Conservation (phyloP, 2,797 vertebrate species). For the Atherinosoma microstoma region DNA sequence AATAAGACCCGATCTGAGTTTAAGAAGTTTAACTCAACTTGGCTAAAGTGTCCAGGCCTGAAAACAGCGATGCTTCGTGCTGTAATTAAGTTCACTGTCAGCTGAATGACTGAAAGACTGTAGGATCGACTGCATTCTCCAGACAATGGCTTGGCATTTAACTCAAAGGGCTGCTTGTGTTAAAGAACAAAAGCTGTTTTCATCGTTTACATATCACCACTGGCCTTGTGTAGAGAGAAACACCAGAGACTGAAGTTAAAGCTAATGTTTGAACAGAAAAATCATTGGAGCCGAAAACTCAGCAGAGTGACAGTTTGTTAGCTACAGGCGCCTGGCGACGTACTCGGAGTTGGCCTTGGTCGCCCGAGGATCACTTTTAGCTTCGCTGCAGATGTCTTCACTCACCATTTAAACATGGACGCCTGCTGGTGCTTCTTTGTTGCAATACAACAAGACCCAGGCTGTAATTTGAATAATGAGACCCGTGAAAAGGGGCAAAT, state of each 20-base stretch:
- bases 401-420: slow-evolving; percentile 8
- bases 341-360: slow-evolving; percentile 21
- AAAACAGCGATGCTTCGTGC: slow-evolving; percentile 23
- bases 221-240: slow-evolving; percentile 32
- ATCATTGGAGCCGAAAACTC: slow-evolving; percentile 56
- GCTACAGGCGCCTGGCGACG: slow-evolving; percentile 29
- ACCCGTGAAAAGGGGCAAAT: slow-evolving; percentile 31
- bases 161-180: slow-evolving; percentile 14
- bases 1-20: too few species aligned
- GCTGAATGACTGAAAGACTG: slow-evolving; percentile 21
- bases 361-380: slow-evolving; percentile 27
- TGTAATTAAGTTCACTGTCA: slow-evolving; percentile 51
- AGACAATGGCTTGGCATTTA: slow-evolving; percentile 19
- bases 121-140: slow-evolving; percentile 18
- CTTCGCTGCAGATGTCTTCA: slow-evolving; percentile 23
- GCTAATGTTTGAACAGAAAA: slow-evolving; percentile 54
- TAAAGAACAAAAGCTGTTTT: slow-evolving; percentile 14
- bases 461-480: slow-evolving; percentile 59
- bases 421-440: slow-evolving; percentile 52
- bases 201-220: slow-evolving; percentile 28
- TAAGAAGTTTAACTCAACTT: slow-evolving; percentile 17
- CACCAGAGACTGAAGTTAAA: slow-evolving; percentile 50
- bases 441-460: slow-evolving; percentile 16
- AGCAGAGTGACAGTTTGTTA: slow-evolving; percentile 29
- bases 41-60: slow-evolving; percentile 2